These are phyloP conservation scores for Anticlea derivata DNA, from an alignment of 2,888 invertebrate genomes.

Conservation along the genomic window DNA sequence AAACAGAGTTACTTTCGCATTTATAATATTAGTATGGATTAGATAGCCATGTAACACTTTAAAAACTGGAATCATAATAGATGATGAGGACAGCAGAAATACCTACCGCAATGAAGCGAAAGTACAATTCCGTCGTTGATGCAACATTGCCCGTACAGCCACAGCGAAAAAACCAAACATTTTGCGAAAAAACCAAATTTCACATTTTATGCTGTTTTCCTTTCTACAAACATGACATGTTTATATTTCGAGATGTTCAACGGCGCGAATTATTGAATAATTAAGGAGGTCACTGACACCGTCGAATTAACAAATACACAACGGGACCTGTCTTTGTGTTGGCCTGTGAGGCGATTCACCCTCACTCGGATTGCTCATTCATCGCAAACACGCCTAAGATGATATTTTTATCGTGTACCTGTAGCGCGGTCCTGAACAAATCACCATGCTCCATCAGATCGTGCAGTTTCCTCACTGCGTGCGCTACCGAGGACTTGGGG, in stretches of 20 bases:
- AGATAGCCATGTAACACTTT: background rate
- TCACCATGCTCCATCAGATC: conserved; percentile 85
- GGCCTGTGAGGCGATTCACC: conserved; percentile 13
- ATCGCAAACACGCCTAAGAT: conserved; percentile 9
- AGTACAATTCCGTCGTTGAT: conserved; percentile 10
- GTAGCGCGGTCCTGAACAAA: conserved; percentile 83
- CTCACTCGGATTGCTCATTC: conserved; percentile 27
- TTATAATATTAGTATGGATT: too few species aligned
- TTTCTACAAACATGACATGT: background rate
- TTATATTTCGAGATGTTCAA: conserved; percentile 17
- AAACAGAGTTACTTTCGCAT: too few species aligned
- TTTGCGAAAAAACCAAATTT: conserved; percentile 3
- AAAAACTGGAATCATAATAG: conserved; percentile 16
- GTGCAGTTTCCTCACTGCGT: conserved; percentile 83
- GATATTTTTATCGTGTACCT: conserved; percentile 77
- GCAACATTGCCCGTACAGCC: conserved; percentile 14
- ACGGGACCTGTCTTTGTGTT: conserved; percentile 34
- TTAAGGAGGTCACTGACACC: conserved; percentile 40
- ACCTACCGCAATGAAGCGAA: conserved; percentile 17
- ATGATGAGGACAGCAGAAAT: conserved; percentile 8
- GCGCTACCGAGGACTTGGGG: conserved; percentile 81
- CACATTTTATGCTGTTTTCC: conserved; percentile 2
- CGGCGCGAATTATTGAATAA: conserved; percentile 32
- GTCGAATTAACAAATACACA: conserved; percentile 33
- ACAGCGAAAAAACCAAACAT: conserved; percentile 6